These are phyloP conservation scores for Rhynchotus rufescens DNA, from an alignment of 2,797 vertebrate species.

Conservation along the genomic window DNA sequence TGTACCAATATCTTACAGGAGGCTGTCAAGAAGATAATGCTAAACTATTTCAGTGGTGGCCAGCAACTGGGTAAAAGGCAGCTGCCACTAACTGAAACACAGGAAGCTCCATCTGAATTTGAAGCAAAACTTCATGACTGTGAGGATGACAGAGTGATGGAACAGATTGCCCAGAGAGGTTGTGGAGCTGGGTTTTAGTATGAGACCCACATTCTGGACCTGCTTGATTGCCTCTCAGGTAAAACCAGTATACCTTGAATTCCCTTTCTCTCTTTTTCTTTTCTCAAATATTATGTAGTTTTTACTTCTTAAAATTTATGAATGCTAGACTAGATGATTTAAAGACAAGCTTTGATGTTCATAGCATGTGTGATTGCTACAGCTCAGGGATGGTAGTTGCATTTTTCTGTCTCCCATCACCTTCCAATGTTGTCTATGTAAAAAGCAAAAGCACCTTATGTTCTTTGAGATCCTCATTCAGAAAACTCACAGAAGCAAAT, in stretches of 20 bases:
- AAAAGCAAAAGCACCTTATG: background rate
- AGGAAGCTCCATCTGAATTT: too few relatives aligned
- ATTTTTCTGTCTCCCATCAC: background rate
- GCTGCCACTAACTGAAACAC: too few relatives aligned
- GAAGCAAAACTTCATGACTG: too few relatives aligned
- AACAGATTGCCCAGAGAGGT: too few relatives aligned
- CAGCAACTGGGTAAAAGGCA: too few relatives aligned
- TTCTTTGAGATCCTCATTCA: background rate
- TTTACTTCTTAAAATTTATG: background rate
- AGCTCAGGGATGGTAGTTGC: background rate
- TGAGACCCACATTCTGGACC: background rate
- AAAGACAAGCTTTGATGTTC: background rate
- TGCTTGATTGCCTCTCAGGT: background rate
- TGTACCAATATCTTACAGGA: too few relatives aligned
- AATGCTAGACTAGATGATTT: background rate
- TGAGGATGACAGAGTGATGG: too few relatives aligned
- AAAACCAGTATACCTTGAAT: background rate
- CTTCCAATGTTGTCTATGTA: background rate
- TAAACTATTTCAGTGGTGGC: too few relatives aligned
- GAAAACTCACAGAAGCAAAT: background rate
- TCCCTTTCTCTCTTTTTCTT: background rate
- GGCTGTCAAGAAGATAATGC: too few relatives aligned
- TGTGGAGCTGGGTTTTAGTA: background rate
- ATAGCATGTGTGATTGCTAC: accelerated
- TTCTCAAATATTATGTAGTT: background rate